These are phyloP conservation scores for Ferrisia virgata DNA, from an alignment of 2,888 invertebrate genomes.

Conservation along the genomic window DNA sequence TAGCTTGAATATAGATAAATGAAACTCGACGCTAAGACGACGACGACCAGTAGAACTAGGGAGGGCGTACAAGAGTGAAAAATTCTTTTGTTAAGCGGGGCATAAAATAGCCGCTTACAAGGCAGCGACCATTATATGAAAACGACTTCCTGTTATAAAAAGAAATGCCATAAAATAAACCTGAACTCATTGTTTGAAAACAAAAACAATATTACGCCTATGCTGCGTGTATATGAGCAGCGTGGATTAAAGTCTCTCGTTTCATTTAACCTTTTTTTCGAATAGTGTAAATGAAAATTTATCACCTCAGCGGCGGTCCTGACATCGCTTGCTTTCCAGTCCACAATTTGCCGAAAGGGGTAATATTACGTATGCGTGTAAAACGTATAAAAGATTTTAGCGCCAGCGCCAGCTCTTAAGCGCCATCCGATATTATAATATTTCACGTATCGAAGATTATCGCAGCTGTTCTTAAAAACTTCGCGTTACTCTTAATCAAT, in stretches of 20 bases:
- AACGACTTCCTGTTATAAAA: conserved; percentile 43
- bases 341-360: too few relatives aligned
- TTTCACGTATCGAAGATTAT: too few relatives aligned
- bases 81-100: conserved; percentile 19
- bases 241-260: not conserved
- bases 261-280: not conserved
- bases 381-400: not conserved
- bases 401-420: not conserved
- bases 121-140: conserved; percentile 24
- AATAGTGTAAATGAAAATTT: not conserved
- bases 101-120: conserved; percentile 7
- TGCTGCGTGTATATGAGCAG: not conserved
- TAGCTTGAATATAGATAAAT: too few relatives aligned
- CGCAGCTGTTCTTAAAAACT: too few relatives aligned
- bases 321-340: not conserved
- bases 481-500: too few relatives aligned
- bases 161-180: conserved; percentile 35
- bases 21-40: too few relatives aligned
- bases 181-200: conserved; percentile 40
- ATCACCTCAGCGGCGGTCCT: not conserved
- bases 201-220: conserved; percentile 38
- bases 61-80: not conserved
- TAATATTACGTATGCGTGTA: too few relatives aligned
- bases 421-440: not conserved
- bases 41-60: not conserved